A percentile compares a stretch with the other conserved stretches of the same genome.
These are phyloP conservation scores for Australoheros scitulus DNA, from an alignment of 2,113 vertebrate species.

Conservation along the genomic window DNA sequence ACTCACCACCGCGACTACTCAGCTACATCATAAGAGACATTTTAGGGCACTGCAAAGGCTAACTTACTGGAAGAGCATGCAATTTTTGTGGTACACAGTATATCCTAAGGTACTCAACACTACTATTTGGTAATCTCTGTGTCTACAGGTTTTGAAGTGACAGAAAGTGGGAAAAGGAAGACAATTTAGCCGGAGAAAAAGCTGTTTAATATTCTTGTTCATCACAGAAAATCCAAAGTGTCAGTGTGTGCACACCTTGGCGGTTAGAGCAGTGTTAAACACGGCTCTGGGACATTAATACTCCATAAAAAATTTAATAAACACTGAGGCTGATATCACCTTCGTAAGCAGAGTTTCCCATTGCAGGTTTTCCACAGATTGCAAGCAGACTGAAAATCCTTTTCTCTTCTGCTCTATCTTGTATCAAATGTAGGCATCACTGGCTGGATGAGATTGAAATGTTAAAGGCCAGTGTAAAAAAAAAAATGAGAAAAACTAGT, in stretches of 20 bases:
- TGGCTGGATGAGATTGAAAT: not conserved
- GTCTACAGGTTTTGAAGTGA: not conserved
- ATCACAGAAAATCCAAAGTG: not conserved
- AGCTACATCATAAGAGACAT: not conserved
- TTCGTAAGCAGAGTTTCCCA: not conserved
- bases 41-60: not conserved
- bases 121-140: no score
- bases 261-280: not conserved
- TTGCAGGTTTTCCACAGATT: constrained; percentile 18
- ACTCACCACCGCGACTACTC: not conserved
- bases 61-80: not conserved
- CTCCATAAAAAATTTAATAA: not conserved
- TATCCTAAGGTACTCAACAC: not conserved
- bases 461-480: not conserved
- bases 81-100: not conserved
- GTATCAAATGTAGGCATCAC: constrained; percentile 2
- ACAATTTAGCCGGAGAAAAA: not conserved
- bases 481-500: not conserved
- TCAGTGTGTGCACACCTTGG: not conserved
- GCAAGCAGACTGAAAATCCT: constrained; percentile 8
- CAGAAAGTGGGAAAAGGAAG: constrained; percentile 3
- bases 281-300: constrained; percentile 7
- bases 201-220: not conserved
- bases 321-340: constrained; percentile 9
- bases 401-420: not conserved